Base-by-base conservation (phyloP, 2,888 invertebrate species). In the Lasioglossum marginatum region DNA sequence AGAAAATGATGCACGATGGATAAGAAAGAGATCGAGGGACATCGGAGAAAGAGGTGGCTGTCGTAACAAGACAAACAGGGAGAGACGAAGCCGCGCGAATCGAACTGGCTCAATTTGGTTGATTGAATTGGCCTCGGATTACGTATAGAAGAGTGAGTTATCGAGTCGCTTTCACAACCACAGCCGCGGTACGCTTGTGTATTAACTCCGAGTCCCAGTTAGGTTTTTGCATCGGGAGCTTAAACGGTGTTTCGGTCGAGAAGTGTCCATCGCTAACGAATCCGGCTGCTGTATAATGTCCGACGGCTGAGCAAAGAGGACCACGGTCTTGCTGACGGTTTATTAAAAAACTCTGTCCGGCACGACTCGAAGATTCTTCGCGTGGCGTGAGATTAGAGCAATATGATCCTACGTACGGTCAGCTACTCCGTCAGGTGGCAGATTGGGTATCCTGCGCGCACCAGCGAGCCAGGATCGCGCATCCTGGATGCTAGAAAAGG, bases 51-150 rank as follows among this genome's bases (percentile, higher is more conserved):
- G 72, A 37, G 31, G 23, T 23, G 68, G 23, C 8, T 63, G 68
- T 45, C 66, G 23, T 48, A 45, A 77, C n/a, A n/a, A 34, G 16
- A 23, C n/a, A 37, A 57, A 70, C 31, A 68, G 34, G 40, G 45
- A 37, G 52, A 77, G 52, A 72, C 48, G 77, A 77, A 76, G 68
- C 76, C 63, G 71, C 76, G 80, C 74, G 86, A 88, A 88, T 86
- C 87, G 88, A 88, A 91, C 81, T 81, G 81, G 86, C 80, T 89
- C 91, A 89, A 91, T 91, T 86, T 81, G 77, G 73, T 86, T 91
- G 90, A 90, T 90, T 90, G 89, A 90, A 91, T 89, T 83, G 91
- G 84, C 89, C 89, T 91, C 87, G 87, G 81, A 83, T 87, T 88
- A 73, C 74, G 77, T 74, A 27, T 23, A 71, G 73, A 74, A 71